Base-by-base conservation (phyloP, 2,113 vertebrate species). In the Anser cygnoides region DNA sequence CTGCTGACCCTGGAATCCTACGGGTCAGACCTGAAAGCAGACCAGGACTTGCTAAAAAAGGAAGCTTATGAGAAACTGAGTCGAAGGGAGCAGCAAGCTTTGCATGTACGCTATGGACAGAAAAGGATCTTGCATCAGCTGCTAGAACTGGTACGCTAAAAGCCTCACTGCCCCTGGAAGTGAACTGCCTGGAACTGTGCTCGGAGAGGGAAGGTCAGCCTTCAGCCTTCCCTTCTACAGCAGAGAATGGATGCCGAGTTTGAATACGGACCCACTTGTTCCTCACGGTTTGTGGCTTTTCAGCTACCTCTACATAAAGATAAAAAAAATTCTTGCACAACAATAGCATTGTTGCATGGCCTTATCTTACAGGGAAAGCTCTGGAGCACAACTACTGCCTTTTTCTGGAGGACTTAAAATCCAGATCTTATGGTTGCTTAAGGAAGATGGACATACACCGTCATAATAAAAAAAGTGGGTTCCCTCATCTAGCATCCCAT, bases 101-200 rank as follows among this genome's bases (percentile, higher is more conserved):
- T 99, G 93, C 98, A 99, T 0, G 99, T 99, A 50, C 98, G 98
- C 49, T 98, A 98, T 0, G 99, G 99, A 9, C 99, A 99, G 97
- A 99, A 99, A 82, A 98, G 75, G 93, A 99, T 99, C 93, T 85
- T 99, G 87, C 87, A 98, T 37, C 97, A 95, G 65, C 74, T 99
- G 55, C 85, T 99, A 29, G 97, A 98, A 83, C 95, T 99, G 90
- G 97, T 98, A 31, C 71, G 41, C 11, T 77, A 89, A 66, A 62
- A 50, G 65, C 49, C 65, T 68, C 14, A 0, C 41, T 18, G 33
- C 4, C 19, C 17, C 35, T 35, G 35, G 7, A 35, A 35, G 35
- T 35, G 35, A 35, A 0, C 41, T 18, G 33, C 4, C 19, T 14
- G 50, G 21, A 28, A 11, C 54, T 14, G 21, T 29, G 83, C 26